Evolutionary conservation across 1,140 invertebrate species (phyloP).

Genomic region (Drosophila biarmipes): DNA sequence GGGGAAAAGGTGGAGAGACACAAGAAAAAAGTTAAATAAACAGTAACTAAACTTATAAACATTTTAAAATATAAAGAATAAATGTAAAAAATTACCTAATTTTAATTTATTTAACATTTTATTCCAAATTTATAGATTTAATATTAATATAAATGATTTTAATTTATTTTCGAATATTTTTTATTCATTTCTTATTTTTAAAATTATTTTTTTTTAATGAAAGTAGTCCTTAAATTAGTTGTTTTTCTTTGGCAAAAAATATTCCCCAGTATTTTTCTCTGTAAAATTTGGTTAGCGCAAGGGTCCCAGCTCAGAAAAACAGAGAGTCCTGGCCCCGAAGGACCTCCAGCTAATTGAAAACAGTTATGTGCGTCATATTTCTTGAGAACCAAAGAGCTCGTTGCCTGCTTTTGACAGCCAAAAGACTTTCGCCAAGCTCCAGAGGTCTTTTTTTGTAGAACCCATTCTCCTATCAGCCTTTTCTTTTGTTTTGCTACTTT

Average conservation of each 20-base stretch:
- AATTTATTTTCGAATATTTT: too few species aligned
- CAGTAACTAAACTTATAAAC: too few species aligned
- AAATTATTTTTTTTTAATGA: neutral
- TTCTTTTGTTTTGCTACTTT: conserved; percentile 48
- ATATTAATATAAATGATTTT: too few species aligned
- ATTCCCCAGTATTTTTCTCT: neutral
- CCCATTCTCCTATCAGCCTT: conserved; percentile 3
- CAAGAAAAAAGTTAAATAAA: neutral
- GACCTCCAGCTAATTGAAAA: conserved; percentile 68
- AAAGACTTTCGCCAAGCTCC: conserved; percentile 45
- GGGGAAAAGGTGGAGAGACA: neutral
- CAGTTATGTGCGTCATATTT: conserved; percentile 64
- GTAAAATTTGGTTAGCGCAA: neutral
- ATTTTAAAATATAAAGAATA: too few species aligned
- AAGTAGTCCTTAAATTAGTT: neutral
- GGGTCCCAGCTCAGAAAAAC: conserved; percentile 2
- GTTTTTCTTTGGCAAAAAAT: neutral
- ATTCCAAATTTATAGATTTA: too few species aligned
- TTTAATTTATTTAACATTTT: neutral
- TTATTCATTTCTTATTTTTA: too few species aligned
- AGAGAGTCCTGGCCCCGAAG: conserved; percentile 31
- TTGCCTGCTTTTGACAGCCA: conserved; percentile 54
- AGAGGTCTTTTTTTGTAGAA: neutral
- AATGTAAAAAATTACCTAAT: too few species aligned
- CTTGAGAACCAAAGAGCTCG: conserved; percentile 48